phyloP scores from a whole-genome alignment of 2,797 vertebrate species.

The Fistularia tabacaria region DNA sequence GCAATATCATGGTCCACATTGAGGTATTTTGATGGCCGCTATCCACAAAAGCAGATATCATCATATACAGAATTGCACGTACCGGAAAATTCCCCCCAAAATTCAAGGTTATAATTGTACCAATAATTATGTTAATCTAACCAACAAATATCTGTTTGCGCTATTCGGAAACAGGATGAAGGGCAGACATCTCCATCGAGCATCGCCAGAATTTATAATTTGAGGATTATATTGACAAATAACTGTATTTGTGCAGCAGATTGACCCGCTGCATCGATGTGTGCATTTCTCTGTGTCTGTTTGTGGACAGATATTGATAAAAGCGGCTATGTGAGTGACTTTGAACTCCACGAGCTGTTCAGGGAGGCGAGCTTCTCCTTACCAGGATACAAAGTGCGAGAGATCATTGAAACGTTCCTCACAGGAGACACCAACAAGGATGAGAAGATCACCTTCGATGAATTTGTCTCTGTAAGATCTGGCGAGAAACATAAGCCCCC shows the following conservation, averaged over 20 bases:
- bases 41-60: no score
- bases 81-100: no score
- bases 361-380: slow-evolving; percentile 90
- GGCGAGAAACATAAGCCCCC: no score
- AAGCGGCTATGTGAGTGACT: slow-evolving; percentile 92
- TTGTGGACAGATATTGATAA: slow-evolving; percentile 86
- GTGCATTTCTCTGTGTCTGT: slow-evolving; percentile 6
- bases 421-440: slow-evolving; percentile 91
- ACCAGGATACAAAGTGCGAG: slow-evolving; percentile 91
- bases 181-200: background rate
- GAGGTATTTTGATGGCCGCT: no score
- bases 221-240: slow-evolving; percentile 3
- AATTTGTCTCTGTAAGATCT: slow-evolving; percentile 88
- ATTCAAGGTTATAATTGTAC: no score
- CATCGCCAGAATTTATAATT: slow-evolving; percentile 1
- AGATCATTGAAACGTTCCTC: slow-evolving; percentile 89
- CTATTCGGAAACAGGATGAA: no score
- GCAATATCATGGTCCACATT: no score
- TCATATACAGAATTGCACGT: no score
- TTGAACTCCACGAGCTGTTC: slow-evolving; percentile 95
- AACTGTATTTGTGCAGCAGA: slow-evolving; percentile 10
- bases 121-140: no score
- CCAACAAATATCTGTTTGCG: no score
- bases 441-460: slow-evolving; percentile 93
- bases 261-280: slow-evolving; percentile 6